Evolutionary conservation across 2,888 invertebrate genomes (phyloP), one percentile per base, ranked within the genome.

Genomic region (Kuschelorhynchus macadamiae): DNA sequence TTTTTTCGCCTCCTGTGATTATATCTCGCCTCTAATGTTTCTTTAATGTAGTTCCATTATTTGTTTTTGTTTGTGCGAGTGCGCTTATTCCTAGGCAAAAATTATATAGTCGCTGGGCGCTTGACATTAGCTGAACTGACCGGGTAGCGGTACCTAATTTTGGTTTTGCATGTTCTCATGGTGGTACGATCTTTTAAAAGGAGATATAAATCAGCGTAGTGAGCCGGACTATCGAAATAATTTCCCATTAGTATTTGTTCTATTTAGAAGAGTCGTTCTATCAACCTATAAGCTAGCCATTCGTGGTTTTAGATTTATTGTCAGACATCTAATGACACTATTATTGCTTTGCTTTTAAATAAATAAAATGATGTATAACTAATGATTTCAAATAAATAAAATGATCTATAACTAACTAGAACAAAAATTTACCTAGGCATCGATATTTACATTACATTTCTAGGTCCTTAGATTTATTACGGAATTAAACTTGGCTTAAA

Each of bases 31-130:
- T n/a, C 53, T 53, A 30, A 30, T 30, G 30, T 30, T n/a, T 18
- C 21, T 46, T 47, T 55, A 63, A 55, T 55, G 39, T 25, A 25
- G 16, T 47, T 36, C 55, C 33, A 63, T 63, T 63, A 25, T 63
- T 63, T 46, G 62, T 63, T 63, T 63, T 63, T 63, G 36, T 46
- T 4, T 7, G n/a, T n/a, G n/a, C n/a, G n/a, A n/a, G n/a, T n/a
- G n/a, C 25, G 25, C 25, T 3, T 25, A 25, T 25, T 25, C 25
- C 17, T n/a, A 17, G 16, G 16, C 11, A 55, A 55, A 55, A 55
- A 55, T 55, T 55, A 55, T 14, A 55, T 32, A 52, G 16, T 16
- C 14, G 55, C 16, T 41, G 41, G 4, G n/a, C 46, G 46, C 46
- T 30, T 32, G 57, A 32, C 21, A 44, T 44, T 14, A 57, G 41